Conservation (phyloP, 2,888 invertebrate species). For the Axea sp. region DNA sequence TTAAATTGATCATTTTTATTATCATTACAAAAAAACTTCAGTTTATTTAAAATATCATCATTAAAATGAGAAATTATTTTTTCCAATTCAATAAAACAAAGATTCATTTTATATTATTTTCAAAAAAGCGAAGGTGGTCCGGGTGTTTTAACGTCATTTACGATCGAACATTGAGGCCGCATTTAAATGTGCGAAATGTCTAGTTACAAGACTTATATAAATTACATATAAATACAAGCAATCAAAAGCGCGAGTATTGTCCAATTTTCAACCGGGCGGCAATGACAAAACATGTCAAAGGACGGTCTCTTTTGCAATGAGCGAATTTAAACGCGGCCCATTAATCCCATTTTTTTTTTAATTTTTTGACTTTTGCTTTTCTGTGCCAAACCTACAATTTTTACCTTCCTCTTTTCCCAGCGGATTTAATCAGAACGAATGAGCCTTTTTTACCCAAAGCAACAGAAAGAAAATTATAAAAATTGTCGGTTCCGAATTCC, state of each 20-base stretch:
- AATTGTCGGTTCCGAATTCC: constrained; percentile 35
- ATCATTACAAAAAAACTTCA: too few species aligned
- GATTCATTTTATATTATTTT: neutral
- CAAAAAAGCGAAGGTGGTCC: constrained; percentile 62
- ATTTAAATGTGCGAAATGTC: constrained; percentile 48
- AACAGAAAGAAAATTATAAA: too few species aligned
- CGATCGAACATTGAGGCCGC: constrained; percentile 50
- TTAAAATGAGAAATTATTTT: too few species aligned
- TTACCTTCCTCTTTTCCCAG: constrained; percentile 10
- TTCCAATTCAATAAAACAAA: too few species aligned
- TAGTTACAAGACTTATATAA: constrained; percentile 20
- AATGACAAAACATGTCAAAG: constrained; percentile 53
- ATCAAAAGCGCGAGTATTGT: constrained; percentile 58
- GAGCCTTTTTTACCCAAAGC: too few species aligned
- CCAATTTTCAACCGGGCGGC: constrained; percentile 60
- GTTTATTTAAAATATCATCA: too few species aligned
- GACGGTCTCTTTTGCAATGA: constrained; percentile 48
- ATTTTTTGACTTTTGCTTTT: constrained; percentile 11
- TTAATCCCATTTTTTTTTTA: neutral
- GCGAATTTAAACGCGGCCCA: constrained; percentile 56
- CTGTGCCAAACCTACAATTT: constrained; percentile 44
- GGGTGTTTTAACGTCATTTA: constrained; percentile 41
- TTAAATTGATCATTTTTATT: too few species aligned
- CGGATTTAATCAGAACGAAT: too few species aligned
- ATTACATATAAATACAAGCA: constrained; percentile 35